Percentiles rank a stretch among this genome's conserved stretches.
These are phyloP conservation scores for Hemiprocne comata DNA, from an alignment of 2,113 vertebrate species.

Conservation along the genomic window DNA sequence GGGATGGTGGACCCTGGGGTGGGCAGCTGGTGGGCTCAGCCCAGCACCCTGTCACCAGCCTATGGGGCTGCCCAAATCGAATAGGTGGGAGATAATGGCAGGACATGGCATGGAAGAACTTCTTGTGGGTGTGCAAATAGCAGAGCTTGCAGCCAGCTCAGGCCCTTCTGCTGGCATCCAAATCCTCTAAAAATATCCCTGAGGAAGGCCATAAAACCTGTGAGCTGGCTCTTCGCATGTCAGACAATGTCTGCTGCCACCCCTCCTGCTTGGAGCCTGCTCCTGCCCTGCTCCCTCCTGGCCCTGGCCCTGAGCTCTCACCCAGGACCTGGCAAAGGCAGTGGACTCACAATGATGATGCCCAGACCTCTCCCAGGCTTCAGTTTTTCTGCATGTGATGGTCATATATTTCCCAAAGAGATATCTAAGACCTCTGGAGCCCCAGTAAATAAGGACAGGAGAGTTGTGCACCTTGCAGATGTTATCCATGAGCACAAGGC, in stretches of 20 bases:
- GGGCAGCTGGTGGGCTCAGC: background rate
- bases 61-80: accelerated
- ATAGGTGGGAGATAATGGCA: background rate
- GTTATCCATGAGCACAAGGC: background rate
- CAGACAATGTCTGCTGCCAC: background rate
- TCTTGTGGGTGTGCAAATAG: background rate
- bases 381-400: background rate
- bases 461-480: background rate
- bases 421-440: background rate
- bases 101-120: background rate
- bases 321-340: background rate
- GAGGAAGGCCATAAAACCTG: background rate
- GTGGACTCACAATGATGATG: background rate
- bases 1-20: background rate
- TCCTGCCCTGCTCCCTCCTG: background rate
- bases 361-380: background rate
- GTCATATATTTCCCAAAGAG: background rate
- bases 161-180: background rate
- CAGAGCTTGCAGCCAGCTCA: background rate
- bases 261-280: background rate
- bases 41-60: background rate
- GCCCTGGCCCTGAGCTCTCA: background rate
- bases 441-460: too few species aligned
- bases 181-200: background rate
- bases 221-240: accelerated